Conservation (phyloP, 2,113 vertebrate genomes). For the Electrona antarctica region DNA sequence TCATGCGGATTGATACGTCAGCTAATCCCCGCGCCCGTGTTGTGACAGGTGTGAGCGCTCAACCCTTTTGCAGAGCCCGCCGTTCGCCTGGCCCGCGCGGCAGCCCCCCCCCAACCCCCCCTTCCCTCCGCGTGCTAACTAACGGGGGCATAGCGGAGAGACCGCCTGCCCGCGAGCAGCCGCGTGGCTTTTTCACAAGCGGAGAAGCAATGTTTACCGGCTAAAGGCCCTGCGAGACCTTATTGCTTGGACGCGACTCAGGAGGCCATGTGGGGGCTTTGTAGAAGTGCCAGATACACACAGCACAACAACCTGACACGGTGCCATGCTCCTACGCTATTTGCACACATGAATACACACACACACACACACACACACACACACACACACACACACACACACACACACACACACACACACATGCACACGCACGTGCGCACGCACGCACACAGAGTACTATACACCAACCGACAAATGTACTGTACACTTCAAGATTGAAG, state of each 20-base stretch:
- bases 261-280: constrained; percentile 11
- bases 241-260: constrained; percentile 41
- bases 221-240: constrained; percentile 27
- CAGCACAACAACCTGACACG: neutral
- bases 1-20: constrained; percentile 49
- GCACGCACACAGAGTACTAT: too few relatives aligned
- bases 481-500: too few relatives aligned
- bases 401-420: neutral
- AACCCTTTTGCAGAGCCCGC: constrained; percentile 21
- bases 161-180: neutral
- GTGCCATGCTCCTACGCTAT: neutral
- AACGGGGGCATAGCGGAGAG: constrained; percentile 9
- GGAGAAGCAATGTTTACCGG: constrained; percentile 30
- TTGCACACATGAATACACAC: neutral
- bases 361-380: neutral
- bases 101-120: too few relatives aligned
- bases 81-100: too few relatives aligned
- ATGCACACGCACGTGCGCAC: too few relatives aligned
- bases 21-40: constrained; percentile 46
- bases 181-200: constrained; percentile 3
- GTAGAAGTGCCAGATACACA: constrained; percentile 35
- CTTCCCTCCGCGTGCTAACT: neutral
- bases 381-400: neutral
- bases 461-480: too few relatives aligned
- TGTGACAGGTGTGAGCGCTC: constrained; percentile 59